phyloP scores from a whole-genome alignment of 2,888 invertebrate species.

The Drosophila vallismaia region DNA sequence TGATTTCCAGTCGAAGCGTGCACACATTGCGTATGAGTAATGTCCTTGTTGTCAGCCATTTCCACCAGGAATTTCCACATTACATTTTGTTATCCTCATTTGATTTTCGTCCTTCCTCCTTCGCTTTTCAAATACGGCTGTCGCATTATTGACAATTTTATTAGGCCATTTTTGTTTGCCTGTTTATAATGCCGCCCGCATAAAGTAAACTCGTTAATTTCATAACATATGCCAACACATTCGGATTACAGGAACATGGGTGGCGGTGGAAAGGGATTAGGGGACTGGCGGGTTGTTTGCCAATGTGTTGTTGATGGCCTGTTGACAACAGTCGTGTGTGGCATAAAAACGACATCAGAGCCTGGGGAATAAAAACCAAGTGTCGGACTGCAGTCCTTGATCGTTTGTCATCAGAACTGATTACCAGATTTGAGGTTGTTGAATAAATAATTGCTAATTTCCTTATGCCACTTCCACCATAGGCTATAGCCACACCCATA shows the following conservation, averaged over 20 bases:
- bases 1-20: slow-evolving; percentile 44
- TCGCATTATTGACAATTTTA: slow-evolving; percentile 71
- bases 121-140: background rate
- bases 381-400: slow-evolving; percentile 24
- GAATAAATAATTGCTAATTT: slow-evolving; percentile 23
- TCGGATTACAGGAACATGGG: slow-evolving; percentile 12
- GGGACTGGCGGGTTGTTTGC: slow-evolving; percentile 1
- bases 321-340: slow-evolving; percentile 34
- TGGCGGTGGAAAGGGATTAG: background rate
- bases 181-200: slow-evolving; percentile 47
- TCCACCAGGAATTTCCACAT: slow-evolving; percentile 1
- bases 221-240: slow-evolving; percentile 54
- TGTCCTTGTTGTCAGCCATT: slow-evolving; percentile 37
- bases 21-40: slow-evolving; percentile 67
- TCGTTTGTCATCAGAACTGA: slow-evolving; percentile 37
- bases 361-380: slow-evolving; percentile 27
- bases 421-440: slow-evolving; percentile 18
- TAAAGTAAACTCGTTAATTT: slow-evolving; percentile 68
- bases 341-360: slow-evolving; percentile 41
- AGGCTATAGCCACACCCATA: too few species aligned
- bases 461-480: background rate
- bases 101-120: slow-evolving; percentile 15
- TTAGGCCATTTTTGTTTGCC: slow-evolving; percentile 52
- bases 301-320: slow-evolving; percentile 36
- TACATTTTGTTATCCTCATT: slow-evolving; percentile 16